Evolutionary conservation across 2,797 vertebrate genomes (phyloP).

Genomic region (Halcyon smyrnensis): DNA sequence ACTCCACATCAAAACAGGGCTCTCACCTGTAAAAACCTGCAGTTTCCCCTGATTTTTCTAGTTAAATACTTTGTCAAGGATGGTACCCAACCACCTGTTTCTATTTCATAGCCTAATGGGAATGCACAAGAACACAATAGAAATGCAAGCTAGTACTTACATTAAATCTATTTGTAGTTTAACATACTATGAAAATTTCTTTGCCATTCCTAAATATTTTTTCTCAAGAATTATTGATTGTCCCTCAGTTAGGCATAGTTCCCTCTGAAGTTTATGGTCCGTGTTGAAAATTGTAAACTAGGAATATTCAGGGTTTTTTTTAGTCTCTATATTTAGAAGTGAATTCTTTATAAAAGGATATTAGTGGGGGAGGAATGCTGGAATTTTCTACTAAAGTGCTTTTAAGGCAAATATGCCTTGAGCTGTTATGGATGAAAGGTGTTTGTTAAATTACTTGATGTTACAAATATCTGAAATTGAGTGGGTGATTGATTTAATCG

Average conservation of each 20-base stretch:
- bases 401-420: constrained; percentile 37
- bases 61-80: background rate
- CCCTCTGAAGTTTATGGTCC: background rate
- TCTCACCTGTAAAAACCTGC: background rate
- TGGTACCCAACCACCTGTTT: background rate
- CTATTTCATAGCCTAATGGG: background rate
- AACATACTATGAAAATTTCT: background rate
- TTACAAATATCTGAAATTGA: constrained; percentile 51
- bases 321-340: background rate
- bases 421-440: constrained; percentile 53
- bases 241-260: background rate
- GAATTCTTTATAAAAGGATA: background rate
- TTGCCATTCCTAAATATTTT: background rate
- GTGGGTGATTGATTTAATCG: constrained; percentile 61
- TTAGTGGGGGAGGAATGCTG: background rate
- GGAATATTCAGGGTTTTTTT: background rate
- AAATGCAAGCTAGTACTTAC: background rate
- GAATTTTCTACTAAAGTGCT: constrained; percentile 51
- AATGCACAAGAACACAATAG: background rate
- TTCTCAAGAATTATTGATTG: background rate
- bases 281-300: background rate
- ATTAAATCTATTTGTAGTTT: background rate
- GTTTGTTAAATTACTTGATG: constrained; percentile 58
- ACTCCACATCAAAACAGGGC: background rate
- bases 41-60: background rate